phyloP scores from a whole-genome alignment of 2,888 invertebrate species.

The Sabellastarte sp. region DNA sequence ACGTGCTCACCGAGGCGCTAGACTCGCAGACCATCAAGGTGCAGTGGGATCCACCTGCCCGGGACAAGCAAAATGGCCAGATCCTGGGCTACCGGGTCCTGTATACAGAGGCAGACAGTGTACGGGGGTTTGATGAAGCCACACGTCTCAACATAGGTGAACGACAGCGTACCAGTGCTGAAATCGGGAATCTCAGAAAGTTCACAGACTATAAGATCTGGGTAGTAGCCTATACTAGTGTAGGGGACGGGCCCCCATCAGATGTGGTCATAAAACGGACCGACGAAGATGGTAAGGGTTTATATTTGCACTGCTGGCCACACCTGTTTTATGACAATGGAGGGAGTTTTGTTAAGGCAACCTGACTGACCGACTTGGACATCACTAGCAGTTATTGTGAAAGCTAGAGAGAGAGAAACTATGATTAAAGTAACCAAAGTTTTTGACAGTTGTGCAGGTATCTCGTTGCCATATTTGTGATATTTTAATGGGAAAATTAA shows the following conservation, averaged over 20 bases:
- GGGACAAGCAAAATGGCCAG: constrained; percentile 81
- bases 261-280: constrained; percentile 90
- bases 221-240: constrained; percentile 67
- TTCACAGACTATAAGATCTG: constrained; percentile 97
- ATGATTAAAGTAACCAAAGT: too few relatives aligned
- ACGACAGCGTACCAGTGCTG: neutral
- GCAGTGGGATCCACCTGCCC: constrained; percentile 89
- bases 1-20: constrained; percentile 84
- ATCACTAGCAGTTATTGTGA: too few relatives aligned
- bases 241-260: constrained; percentile 91
- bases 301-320: neutral
- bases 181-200: constrained; percentile 70
- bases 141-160: neutral
- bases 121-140: constrained; percentile 6
- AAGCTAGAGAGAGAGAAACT: too few relatives aligned
- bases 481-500: too few relatives aligned
- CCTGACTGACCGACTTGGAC: too few relatives aligned
- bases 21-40: constrained; percentile 87
- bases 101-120: constrained; percentile 59
- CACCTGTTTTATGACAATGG: too few relatives aligned
- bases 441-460: too few relatives aligned
- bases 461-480: too few relatives aligned
- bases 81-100: constrained; percentile 50
- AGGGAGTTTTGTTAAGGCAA: too few relatives aligned
- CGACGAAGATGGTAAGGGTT: constrained; percentile 95